Conservation (phyloP, 2,888 invertebrate species). For the Drosophila peninsularis region DNA sequence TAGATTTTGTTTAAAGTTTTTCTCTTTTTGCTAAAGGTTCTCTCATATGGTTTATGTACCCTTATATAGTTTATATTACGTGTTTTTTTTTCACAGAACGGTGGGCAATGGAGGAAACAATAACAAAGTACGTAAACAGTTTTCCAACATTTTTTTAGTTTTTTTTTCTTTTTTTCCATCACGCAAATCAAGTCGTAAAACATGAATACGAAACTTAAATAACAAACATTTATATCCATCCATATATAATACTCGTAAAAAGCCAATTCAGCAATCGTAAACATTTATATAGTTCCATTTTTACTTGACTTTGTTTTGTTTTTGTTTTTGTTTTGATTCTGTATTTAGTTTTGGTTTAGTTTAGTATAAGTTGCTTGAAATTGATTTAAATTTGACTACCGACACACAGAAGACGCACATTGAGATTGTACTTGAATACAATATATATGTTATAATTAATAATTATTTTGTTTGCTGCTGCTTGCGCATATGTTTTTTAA, state of each 20-base stretch:
- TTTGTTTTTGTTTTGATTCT: constrained; percentile 8
- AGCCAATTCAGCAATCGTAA: constrained; percentile 38
- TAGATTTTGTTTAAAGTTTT: constrained; percentile 12
- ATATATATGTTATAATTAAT: constrained; percentile 30
- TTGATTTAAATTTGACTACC: constrained; percentile 67
- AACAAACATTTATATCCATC: constrained; percentile 6
- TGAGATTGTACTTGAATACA: constrained; percentile 49
- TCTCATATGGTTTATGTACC: constrained; percentile 15
- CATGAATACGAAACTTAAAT: constrained; percentile 13
- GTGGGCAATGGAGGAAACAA: constrained; percentile 59
- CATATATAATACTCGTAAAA: constrained; percentile 14
- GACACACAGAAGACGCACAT: constrained; percentile 57
- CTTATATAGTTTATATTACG: constrained; percentile 2
- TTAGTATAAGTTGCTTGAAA: constrained; percentile 23
- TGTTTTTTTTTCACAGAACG: constrained; percentile 37
- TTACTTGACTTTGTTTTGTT: constrained; percentile 17
- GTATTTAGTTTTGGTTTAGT: constrained; percentile 3
- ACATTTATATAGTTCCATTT: constrained; percentile 17
- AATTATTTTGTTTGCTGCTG: constrained; percentile 23
- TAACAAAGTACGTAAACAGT: constrained; percentile 42
- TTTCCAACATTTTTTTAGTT: constrained; percentile 26
- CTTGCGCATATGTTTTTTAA: constrained; percentile 16
- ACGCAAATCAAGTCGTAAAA: constrained; percentile 17
- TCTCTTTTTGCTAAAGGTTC: constrained; percentile 20
- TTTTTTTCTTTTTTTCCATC: neutral